A percentile compares a stretch with the other conserved stretches of the same genome.
Evolutionary conservation across 1,140 invertebrate genomes (phyloP).

Genomic region (Hermatobates lingyangjiaoensis): DNA sequence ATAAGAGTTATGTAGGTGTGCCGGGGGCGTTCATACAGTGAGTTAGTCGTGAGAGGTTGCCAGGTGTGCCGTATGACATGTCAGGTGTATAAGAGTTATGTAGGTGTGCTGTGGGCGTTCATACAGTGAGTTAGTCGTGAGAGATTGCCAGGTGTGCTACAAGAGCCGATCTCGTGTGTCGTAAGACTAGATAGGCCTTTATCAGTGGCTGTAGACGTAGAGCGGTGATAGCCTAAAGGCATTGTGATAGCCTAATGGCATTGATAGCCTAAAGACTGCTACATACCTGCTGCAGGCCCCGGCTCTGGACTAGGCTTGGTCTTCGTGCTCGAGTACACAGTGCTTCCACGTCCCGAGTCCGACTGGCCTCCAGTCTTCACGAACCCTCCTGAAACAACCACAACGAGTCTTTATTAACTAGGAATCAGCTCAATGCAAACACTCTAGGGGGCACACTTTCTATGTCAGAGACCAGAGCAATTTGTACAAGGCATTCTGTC

Average conservation of each 20-base stretch:
- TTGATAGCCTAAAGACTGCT: neutral
- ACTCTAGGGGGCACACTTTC: no score
- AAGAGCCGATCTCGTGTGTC: neutral
- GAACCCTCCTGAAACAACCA: constrained; percentile 9
- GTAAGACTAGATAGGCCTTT: neutral
- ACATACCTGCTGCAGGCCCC: constrained; percentile 12
- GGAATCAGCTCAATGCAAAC: no score
- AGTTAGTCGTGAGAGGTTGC: neutral
- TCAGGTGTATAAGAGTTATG: neutral
- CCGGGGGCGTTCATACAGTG: no score
- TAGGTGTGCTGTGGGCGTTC: no score
- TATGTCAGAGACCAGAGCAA: no score
- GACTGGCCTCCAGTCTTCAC: constrained; percentile 16
- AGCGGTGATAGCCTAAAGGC: neutral
- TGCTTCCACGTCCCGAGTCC: constrained; percentile 56
- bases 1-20: no score
- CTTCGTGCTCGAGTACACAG: constrained; percentile 48
- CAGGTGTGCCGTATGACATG: neutral
- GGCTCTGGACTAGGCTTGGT: constrained; percentile 17
- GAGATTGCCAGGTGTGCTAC: neutral
- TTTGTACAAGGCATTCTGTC: no score
- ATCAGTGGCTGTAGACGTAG: neutral
- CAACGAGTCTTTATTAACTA: no score
- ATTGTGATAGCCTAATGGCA: neutral
- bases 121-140: neutral